phyloP scores from a whole-genome alignment of 2,888 invertebrate genomes.

The Drosophila prostipennis region DNA sequence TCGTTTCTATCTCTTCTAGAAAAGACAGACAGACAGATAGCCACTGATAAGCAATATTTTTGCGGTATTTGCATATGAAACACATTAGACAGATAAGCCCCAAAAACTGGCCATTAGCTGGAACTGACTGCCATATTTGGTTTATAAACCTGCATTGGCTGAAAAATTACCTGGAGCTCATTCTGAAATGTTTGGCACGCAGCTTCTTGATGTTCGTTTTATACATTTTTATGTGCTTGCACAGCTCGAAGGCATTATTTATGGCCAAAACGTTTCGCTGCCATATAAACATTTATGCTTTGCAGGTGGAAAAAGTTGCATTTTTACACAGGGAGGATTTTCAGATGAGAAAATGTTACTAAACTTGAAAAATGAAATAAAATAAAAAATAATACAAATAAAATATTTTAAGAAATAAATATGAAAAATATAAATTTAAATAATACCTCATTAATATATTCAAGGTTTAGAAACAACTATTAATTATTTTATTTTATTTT shows the following conservation, averaged over 20 bases:
- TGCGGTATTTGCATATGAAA: conserved; percentile 64
- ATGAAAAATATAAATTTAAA: background rate
- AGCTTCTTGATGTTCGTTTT: conserved; percentile 44
- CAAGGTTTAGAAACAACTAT: too few relatives aligned
- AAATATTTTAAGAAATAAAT: background rate
- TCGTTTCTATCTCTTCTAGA: background rate
- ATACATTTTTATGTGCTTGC: conserved; percentile 33
- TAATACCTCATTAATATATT: background rate
- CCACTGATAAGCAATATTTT: conserved; percentile 51
- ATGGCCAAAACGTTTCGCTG: conserved; percentile 52
- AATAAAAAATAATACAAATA: too few relatives aligned
- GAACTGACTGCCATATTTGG: conserved; percentile 20
- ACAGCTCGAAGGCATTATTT: conserved; percentile 65
- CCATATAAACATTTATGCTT: conserved; percentile 16
- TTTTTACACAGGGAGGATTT: background rate
- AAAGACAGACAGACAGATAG: conserved; percentile 25
- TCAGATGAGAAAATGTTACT: background rate
- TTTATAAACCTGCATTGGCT: conserved; percentile 2
- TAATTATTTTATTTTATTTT: too few relatives aligned
- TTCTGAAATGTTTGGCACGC: conserved; percentile 62
- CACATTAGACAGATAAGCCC: conserved; percentile 48
- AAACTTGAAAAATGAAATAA: too few relatives aligned
- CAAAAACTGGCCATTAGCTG: conserved; percentile 55
- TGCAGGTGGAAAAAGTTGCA: conserved; percentile 14
- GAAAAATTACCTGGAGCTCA: conserved; percentile 48